These are phyloP conservation scores for Tragelaphus imberbis DNA, from an alignment of 2,113 vertebrate species.

Conservation along the genomic window DNA sequence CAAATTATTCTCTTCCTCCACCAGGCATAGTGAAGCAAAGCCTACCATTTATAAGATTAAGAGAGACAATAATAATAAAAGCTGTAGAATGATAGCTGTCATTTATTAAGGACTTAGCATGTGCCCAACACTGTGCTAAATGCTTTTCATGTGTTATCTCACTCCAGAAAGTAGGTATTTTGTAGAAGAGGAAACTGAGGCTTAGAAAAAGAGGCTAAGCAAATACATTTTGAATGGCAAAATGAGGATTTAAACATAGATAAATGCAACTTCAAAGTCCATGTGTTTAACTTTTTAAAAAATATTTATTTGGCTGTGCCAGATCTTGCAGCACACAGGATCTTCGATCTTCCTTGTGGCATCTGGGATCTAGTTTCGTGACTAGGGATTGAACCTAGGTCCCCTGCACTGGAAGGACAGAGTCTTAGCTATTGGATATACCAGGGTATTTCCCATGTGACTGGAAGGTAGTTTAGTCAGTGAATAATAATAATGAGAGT, in stretches of 20 bases:
- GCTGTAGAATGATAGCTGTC: background rate
- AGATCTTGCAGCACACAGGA: background rate
- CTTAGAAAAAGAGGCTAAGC: background rate
- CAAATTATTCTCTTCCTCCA: background rate
- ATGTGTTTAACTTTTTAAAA: background rate
- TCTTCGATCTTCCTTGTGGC: background rate
- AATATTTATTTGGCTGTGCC: background rate
- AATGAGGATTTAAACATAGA: background rate
- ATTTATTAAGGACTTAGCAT: background rate
- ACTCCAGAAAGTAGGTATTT: background rate
- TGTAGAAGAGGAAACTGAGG: background rate
- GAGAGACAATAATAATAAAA: background rate
- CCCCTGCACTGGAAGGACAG: background rate
- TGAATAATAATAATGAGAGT: background rate
- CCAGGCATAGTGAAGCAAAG: background rate
- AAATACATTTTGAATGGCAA: background rate
- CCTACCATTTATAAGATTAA: background rate
- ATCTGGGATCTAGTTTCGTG: background rate
- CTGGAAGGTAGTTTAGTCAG: background rate
- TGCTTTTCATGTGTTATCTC: background rate
- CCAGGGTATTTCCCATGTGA: background rate
- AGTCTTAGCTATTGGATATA: background rate
- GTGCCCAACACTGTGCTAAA: background rate
- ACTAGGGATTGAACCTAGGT: background rate
- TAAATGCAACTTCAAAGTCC: background rate